A percentile compares a stretch with the other conserved stretches of the same genome.
These are phyloP conservation scores for Lasioglossum oenotherae DNA, from an alignment of 2,888 invertebrate species.

Conservation along the genomic window DNA sequence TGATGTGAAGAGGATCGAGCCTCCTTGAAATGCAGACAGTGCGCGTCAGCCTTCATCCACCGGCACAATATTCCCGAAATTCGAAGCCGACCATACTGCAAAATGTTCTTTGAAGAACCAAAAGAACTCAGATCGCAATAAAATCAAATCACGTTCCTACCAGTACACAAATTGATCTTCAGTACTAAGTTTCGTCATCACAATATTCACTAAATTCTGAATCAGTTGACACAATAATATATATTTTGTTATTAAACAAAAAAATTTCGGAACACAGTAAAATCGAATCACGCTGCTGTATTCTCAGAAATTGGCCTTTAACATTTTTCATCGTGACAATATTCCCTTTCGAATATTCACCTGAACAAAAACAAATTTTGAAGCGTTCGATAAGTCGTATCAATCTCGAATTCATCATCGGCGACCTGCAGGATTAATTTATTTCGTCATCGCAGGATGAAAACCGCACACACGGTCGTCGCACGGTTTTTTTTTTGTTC, in stretches of 20 bases:
- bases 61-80: conserved; percentile 14
- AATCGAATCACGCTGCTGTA: too few species aligned
- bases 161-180: background rate
- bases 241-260: too few species aligned
- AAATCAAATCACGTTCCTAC: background rate
- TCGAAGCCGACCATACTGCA: background rate
- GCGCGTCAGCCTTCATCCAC: conserved; percentile 24
- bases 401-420: background rate
- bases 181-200: too few species aligned
- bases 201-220: too few species aligned
- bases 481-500: conserved; percentile 6
- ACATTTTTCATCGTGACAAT: too few species aligned
- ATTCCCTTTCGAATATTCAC: background rate
- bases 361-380: background rate
- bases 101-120: background rate
- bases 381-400: background rate
- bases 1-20: conserved; percentile 75
- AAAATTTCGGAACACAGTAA: too few species aligned
- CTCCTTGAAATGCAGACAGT: conserved; percentile 65
- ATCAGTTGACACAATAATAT: too few species aligned
- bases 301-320: too few species aligned
- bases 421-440: background rate
- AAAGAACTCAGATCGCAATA: background rate
- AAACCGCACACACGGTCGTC: background rate
- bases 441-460: background rate